These are phyloP conservation scores for Polydrusus pterygomalis DNA, from an alignment of 2,888 invertebrate genomes.

Conservation along the genomic window DNA sequence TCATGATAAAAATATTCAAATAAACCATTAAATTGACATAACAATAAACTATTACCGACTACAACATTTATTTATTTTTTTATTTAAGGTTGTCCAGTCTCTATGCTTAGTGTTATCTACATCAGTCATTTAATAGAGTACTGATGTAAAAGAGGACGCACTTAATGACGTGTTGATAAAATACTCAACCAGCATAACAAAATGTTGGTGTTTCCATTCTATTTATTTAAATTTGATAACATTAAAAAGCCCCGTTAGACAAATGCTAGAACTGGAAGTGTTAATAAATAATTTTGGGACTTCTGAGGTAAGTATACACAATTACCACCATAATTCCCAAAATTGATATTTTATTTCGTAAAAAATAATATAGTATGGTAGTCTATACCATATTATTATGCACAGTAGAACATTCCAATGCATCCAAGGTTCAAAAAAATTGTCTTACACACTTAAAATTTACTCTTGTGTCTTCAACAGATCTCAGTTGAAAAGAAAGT, in stretches of 20 bases:
- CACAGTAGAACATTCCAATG: not conserved
- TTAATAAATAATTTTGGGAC: too few species aligned
- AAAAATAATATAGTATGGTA: too few species aligned
- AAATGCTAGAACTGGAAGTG: too few species aligned
- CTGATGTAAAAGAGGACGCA: not conserved
- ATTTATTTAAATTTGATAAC: too few species aligned
- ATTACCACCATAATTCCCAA: too few species aligned
- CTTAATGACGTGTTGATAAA: not conserved
- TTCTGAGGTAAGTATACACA: too few species aligned
- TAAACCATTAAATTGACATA: not conserved
- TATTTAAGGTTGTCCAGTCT: not conserved
- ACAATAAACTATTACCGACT: not conserved
- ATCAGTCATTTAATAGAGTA: not conserved
- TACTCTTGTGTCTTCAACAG: slow-evolving; percentile 28
- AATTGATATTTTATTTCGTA: too few species aligned
- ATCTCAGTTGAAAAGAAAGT: slow-evolving; percentile 30
- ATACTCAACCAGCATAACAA: not conserved
- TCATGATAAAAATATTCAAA: not conserved
- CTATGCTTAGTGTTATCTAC: not conserved
- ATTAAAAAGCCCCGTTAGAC: too few species aligned
- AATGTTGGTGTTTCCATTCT: not conserved
- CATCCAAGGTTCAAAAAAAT: slow-evolving; percentile 11
- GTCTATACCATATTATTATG: too few species aligned
- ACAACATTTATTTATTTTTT: slow-evolving; percentile 9
- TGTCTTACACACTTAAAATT: slow-evolving; percentile 30